phyloP scores from a whole-genome alignment of 2,113 vertebrate species.

The Sturnira hondurensis region DNA sequence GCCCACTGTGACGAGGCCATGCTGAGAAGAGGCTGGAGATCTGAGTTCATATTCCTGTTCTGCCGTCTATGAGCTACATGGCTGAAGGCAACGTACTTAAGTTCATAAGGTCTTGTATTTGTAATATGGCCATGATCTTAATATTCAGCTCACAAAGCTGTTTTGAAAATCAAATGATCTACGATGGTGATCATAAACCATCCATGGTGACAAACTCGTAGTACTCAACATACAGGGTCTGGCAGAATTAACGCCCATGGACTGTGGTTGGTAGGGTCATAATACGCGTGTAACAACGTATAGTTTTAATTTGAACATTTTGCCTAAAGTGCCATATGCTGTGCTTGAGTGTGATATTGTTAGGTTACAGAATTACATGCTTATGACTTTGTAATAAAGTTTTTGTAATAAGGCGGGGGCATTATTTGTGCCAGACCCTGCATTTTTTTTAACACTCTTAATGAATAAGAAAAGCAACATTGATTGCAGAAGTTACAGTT shows the following conservation, averaged over 20 bases:
- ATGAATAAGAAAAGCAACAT: neutral
- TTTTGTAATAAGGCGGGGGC: too few relatives aligned
- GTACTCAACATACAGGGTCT: neutral
- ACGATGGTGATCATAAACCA: neutral
- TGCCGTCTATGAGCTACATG: fast-evolving
- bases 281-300: too few relatives aligned
- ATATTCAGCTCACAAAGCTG: neutral
- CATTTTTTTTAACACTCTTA: neutral
- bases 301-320: too few relatives aligned
- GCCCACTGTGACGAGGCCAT: fast-evolving
- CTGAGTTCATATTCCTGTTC: fast-evolving
- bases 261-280: too few relatives aligned
- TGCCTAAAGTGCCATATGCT: too few relatives aligned
- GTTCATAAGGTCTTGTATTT: neutral
- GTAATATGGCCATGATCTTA: neutral
- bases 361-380: too few relatives aligned
- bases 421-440: too few relatives aligned
- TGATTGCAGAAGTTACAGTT: neutral
- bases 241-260: too few relatives aligned
- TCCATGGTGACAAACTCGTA: neutral
- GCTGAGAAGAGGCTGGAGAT: neutral
- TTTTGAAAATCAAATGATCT: neutral
- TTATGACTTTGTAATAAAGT: too few relatives aligned
- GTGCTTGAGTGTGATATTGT: too few relatives aligned
- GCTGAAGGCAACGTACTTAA: neutral